A percentile compares a stretch with the other conserved stretches of the same genome.
Conservation (phyloP, 2,888 invertebrate species). For the Eilema sororculum region DNA sequence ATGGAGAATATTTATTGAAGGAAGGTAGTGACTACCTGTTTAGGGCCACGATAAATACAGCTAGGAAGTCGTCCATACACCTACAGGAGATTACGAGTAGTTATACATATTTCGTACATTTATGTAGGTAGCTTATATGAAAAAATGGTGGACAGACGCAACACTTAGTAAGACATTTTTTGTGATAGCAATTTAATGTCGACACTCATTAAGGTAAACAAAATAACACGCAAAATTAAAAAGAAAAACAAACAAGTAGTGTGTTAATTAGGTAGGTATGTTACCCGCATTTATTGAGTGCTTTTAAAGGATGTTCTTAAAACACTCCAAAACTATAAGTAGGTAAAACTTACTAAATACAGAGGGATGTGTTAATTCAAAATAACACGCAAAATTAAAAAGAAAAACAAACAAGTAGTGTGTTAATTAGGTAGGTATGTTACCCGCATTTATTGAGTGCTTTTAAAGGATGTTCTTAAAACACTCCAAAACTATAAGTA, state of each 20-base stretch:
- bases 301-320: not conserved
- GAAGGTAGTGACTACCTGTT: constrained; percentile 3
- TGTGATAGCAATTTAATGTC: not conserved
- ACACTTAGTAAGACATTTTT: not conserved
- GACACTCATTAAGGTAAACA: not conserved
- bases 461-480: not conserved
- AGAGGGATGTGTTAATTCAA: not conserved
- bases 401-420: not conserved
- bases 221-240: not conserved
- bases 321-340: not conserved
- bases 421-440: not conserved
- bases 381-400: not conserved
- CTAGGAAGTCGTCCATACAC: not conserved
- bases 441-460: not conserved
- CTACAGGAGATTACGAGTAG: not conserved
- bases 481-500: not conserved
- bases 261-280: not conserved
- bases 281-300: not conserved
- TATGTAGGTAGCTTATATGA: not conserved
- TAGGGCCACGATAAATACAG: constrained; percentile 1
- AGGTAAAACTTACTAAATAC: not conserved
- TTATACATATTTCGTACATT: no score
- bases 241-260: not conserved
- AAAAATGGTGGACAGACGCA: not conserved
- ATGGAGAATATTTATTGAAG: constrained; percentile 11